Percentiles rank a stretch among this genome's conserved stretches.
These are phyloP conservation scores for Actenoides hombroni DNA, from an alignment of 2,113 vertebrate genomes.

Conservation along the genomic window DNA sequence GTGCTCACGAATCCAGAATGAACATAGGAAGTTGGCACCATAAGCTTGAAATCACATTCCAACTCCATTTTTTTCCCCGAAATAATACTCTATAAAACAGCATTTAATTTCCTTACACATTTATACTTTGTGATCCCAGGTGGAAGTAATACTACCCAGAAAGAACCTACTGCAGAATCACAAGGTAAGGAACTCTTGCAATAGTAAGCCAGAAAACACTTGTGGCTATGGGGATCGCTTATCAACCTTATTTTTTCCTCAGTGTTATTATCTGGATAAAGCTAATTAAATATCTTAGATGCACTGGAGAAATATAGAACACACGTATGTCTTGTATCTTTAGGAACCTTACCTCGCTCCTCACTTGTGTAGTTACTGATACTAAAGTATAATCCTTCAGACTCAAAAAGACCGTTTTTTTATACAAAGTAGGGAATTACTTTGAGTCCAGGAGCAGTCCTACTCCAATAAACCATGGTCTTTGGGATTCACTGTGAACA, in stretches of 20 bases:
- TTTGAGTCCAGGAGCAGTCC: not conserved
- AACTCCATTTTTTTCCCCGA: not conserved
- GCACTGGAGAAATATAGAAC: not conserved
- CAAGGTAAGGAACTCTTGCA: not conserved
- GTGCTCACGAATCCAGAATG: not conserved
- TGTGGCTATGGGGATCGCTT: not conserved
- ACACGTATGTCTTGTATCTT: not conserved
- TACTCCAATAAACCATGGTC: not conserved
- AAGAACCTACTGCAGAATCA: not conserved
- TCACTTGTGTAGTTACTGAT: not conserved
- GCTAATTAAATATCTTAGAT: not conserved
- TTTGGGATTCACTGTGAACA: not conserved
- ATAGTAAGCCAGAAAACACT: not conserved
- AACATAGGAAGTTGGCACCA: not conserved
- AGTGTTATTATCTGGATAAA: not conserved
- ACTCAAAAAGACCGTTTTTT: not conserved
- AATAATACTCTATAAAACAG: not conserved
- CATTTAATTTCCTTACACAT: not conserved
- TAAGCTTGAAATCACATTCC: not conserved
- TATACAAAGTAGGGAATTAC: not conserved
- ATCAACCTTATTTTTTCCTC: not conserved
- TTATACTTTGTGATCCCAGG: not conserved
- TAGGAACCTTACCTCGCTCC: not conserved
- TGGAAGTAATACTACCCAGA: not conserved
- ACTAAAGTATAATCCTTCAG: not conserved